phyloP scores from a whole-genome alignment of 37 sponge, comb jelly and placozoan genomes.

The Halichondria panicea region DNA sequence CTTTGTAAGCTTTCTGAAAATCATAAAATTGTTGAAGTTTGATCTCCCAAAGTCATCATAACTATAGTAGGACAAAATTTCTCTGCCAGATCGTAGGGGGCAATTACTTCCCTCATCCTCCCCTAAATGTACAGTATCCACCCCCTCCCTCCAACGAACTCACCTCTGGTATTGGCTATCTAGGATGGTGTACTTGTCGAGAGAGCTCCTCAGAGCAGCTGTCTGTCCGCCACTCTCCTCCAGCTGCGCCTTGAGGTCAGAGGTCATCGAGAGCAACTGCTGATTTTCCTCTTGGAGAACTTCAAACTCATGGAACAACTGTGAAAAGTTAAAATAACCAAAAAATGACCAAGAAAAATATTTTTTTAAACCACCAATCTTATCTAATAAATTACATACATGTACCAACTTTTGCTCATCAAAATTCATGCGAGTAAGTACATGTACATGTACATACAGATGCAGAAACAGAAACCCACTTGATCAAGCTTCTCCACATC shows the following conservation, averaged over 20 bases:
- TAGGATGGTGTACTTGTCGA: not conserved
- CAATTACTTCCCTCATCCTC: too few relatives aligned
- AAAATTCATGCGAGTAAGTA: not conserved
- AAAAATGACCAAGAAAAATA: not conserved
- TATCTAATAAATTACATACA: not conserved
- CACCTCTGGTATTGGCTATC: slow-evolving; percentile 14
- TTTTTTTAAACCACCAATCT: not conserved
- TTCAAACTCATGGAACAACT: slow-evolving; percentile 33
- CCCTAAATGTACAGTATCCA: not conserved
- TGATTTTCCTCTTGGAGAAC: slow-evolving; percentile 12
- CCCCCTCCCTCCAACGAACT: not conserved
- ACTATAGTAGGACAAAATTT: too few relatives aligned
- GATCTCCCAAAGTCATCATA: too few relatives aligned
- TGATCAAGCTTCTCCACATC: slow-evolving; percentile 19
- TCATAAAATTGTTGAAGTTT: too few relatives aligned
- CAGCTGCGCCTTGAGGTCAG: not conserved
- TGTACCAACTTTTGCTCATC: not conserved
- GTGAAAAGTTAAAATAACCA: not conserved
- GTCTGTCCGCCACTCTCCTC: not conserved
- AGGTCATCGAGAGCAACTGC: not conserved
- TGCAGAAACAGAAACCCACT: not conserved
- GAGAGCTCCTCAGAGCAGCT: not conserved
- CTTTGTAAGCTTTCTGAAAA: too few relatives aligned
- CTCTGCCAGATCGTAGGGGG: too few relatives aligned
- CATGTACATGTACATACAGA: not conserved